Percentiles rank a stretch among this genome's conserved stretches.
phyloP scores from a whole-genome alignment of 2,888 invertebrate species.

The Gnatocerus cornutus region DNA sequence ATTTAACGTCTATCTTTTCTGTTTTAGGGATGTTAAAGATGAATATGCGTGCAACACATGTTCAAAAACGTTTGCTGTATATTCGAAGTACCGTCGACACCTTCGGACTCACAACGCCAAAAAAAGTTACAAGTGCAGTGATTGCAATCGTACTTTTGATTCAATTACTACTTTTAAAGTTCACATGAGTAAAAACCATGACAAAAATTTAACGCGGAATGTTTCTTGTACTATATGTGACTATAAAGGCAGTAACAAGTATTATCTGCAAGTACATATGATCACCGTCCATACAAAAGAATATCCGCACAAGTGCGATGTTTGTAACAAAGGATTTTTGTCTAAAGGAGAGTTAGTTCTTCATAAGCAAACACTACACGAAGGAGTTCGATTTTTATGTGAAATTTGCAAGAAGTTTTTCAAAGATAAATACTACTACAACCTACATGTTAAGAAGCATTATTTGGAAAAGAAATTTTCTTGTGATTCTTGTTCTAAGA shows the following conservation, averaged over 20 bases:
- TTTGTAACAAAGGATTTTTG: slow-evolving; percentile 7
- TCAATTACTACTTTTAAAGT: background rate
- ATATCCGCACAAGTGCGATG: slow-evolving; percentile 12
- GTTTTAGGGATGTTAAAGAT: too few relatives aligned
- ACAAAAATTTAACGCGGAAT: slow-evolving; percentile 4
- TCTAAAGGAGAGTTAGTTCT: background rate
- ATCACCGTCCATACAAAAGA: slow-evolving; percentile 1
- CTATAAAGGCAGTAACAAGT: background rate
- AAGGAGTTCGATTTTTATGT: slow-evolving; percentile 12
- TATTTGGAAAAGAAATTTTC: background rate
- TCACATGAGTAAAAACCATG: slow-evolving; percentile 1
- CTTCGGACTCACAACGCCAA: background rate
- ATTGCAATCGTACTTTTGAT: background rate
- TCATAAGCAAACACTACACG: slow-evolving; percentile 3
- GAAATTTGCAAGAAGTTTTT: slow-evolving; percentile 9
- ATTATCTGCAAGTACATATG: background rate
- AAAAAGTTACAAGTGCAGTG: background rate
- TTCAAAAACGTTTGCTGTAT: background rate
- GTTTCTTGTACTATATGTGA: slow-evolving; percentile 9
- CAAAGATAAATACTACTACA: background rate
- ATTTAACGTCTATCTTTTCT: too few relatives aligned
- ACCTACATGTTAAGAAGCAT: slow-evolving; percentile 4
- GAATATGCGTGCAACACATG: background rate
- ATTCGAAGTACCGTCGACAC: background rate
- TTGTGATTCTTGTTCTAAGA: slow-evolving; percentile 14